Percentiles rank a stretch among this genome's conserved stretches.
Conservation (phyloP, 2,113 vertebrate species). For the Oreochromis niloticus region DNA sequence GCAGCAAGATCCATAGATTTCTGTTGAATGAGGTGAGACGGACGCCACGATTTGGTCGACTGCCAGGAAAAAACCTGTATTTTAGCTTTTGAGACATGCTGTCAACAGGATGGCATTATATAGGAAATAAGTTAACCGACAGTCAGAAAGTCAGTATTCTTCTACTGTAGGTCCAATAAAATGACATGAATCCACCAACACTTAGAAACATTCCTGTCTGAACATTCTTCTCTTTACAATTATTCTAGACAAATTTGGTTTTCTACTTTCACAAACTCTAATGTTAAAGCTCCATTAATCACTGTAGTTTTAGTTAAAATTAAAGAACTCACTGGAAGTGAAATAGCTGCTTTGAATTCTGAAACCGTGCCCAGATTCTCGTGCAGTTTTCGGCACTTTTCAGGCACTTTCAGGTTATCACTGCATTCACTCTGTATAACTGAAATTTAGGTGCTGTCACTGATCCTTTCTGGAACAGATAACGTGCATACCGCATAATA, state of each 20-base stretch:
- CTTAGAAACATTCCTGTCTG: neutral
- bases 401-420: neutral
- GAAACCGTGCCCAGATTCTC: neutral
- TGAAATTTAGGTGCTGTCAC: neutral
- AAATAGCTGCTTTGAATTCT: neutral
- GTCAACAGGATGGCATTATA: neutral
- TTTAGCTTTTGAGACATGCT: neutral
- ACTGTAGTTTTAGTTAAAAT: neutral
- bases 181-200: neutral
- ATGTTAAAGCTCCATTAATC: neutral
- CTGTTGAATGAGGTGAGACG: fast-evolving
- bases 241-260: neutral
- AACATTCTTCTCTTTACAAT: neutral
- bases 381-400: neutral
- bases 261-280: neutral
- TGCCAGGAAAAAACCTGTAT: neutral
- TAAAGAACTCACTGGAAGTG: neutral
- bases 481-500: neutral
- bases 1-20: neutral
- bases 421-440: neutral
- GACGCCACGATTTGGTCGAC: fast-evolving
- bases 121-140: neutral
- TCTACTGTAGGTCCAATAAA: conserved; percentile 3
- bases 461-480: neutral
- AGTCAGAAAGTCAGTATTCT: neutral